Evolutionary conservation across 2,113 vertebrate species (phyloP).

Genomic region (Epinephelus fuscoguttatus): DNA sequence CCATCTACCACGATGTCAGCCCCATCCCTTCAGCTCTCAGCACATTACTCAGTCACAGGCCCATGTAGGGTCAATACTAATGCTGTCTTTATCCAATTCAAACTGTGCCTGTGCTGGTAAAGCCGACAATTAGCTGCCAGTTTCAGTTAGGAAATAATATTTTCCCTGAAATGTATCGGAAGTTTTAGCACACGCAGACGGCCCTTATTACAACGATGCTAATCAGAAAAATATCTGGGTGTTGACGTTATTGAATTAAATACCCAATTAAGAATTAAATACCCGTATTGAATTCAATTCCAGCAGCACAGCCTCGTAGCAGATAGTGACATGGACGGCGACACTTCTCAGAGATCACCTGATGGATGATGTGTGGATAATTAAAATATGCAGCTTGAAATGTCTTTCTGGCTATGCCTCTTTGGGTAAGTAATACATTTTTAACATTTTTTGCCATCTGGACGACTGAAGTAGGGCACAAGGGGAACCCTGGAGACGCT

Average conservation of each 20-base stretch:
- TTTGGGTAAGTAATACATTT: constrained; percentile 40
- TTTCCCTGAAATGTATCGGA: constrained; percentile 36
- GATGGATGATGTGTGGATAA: constrained; percentile 18
- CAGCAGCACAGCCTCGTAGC: background rate
- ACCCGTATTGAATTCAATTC: constrained; percentile 1
- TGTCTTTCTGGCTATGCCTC: constrained; percentile 23
- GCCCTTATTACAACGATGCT: constrained; percentile 16
- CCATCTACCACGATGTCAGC: constrained; percentile 26
- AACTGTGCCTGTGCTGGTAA: constrained; percentile 56
- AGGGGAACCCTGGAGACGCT: constrained; percentile 26
- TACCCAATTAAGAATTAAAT: constrained; percentile 30
- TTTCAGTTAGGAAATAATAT: constrained; percentile 48
- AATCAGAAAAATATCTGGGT: constrained; percentile 30
- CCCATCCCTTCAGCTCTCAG: constrained; percentile 38
- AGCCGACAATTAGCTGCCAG: constrained; percentile 58
- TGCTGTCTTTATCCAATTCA: constrained; percentile 47
- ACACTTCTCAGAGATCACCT: constrained; percentile 10
- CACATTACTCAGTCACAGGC: constrained; percentile 53
- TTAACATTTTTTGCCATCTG: constrained; percentile 43
- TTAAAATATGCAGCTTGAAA: constrained; percentile 45
- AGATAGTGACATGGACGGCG: background rate
- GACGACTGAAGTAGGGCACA: constrained; percentile 37
- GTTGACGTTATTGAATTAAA: constrained; percentile 40
- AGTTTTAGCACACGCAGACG: constrained; percentile 27
- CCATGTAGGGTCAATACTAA: constrained; percentile 72